Percentiles rank a stretch among this genome's conserved stretches.
These are phyloP conservation scores for Himalopsyche phryganea DNA, from an alignment of 1,140 invertebrate species.

Conservation along the genomic window DNA sequence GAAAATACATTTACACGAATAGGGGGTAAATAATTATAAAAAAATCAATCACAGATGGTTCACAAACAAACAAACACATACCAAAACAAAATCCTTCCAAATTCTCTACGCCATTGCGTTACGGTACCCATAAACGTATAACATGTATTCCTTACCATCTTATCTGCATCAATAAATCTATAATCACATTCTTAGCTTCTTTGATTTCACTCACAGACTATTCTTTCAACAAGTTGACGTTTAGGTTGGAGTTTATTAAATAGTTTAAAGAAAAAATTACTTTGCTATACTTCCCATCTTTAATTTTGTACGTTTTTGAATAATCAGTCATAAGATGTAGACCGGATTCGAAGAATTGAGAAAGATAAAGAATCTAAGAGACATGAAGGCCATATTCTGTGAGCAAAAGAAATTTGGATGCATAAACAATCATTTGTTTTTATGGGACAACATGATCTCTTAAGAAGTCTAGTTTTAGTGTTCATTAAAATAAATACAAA, in stretches of 20 bases:
- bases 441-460: too few species aligned
- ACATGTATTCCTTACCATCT: neutral
- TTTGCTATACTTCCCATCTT: neutral
- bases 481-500: too few species aligned
- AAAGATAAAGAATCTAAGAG: neutral
- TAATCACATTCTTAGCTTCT: constrained; percentile 19
- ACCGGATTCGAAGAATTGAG: neutral
- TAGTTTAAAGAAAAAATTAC: neutral
- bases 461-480: too few species aligned
- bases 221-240: neutral
- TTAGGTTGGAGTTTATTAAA: neutral
- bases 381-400: too few species aligned
- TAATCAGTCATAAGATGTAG: neutral
- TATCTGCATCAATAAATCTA: constrained; percentile 8
- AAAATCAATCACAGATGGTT: constrained; percentile 30
- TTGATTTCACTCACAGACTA: neutral
- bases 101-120: neutral
- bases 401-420: too few species aligned
- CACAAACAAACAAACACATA: constrained; percentile 19
- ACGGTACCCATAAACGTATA: constrained; percentile 13
- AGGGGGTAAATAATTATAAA: constrained; percentile 5
- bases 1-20: constrained; percentile 16
- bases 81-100: constrained; percentile 3
- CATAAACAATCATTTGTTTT: too few species aligned
- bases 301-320: neutral